phyloP scores from a whole-genome alignment of 2,888 invertebrate species.

The Leucozona laternaria region DNA sequence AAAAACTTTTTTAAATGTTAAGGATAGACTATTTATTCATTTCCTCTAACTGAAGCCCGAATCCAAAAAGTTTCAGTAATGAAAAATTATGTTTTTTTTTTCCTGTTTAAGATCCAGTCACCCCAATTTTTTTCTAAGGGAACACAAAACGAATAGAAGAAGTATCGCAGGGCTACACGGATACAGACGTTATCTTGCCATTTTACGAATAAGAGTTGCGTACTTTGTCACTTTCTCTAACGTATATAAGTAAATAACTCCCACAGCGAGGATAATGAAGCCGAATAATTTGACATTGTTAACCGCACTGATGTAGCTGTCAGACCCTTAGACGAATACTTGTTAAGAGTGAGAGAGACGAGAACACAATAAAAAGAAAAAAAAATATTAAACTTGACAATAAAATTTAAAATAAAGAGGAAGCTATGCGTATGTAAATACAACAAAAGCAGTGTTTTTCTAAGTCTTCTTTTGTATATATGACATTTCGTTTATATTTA shows the following conservation, averaged over 20 bases:
- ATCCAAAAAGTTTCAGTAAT: not conserved
- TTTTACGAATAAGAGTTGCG: conserved; percentile 14
- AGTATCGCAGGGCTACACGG: not conserved
- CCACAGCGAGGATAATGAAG: conserved; percentile 32
- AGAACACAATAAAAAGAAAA: not conserved
- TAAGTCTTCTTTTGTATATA: conserved; percentile 7
- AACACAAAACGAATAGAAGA: not conserved
- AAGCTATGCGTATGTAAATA: not conserved
- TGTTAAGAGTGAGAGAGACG: not conserved
- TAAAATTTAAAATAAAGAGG: conserved; percentile 69
- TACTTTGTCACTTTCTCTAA: conserved; percentile 32
- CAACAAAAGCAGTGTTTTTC: not conserved
- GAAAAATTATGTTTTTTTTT: conserved; percentile 7
- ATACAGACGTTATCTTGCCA: conserved; percentile 3
- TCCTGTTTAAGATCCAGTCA: not conserved
- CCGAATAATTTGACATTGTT: conserved; percentile 43
- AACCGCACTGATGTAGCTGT: conserved; percentile 48
- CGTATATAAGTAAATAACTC: not conserved
- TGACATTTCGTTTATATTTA: conserved; percentile 62
- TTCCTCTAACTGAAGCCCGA: conserved; percentile 5
- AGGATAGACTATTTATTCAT: conserved; percentile 40
- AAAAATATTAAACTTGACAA: conserved; percentile 63
- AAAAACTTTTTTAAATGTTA: not conserved
- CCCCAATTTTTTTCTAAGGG: not conserved
- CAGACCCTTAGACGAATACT: not conserved